Base-by-base conservation (phyloP, 2,113 vertebrate genomes). In the Pipra filicauda region DNA sequence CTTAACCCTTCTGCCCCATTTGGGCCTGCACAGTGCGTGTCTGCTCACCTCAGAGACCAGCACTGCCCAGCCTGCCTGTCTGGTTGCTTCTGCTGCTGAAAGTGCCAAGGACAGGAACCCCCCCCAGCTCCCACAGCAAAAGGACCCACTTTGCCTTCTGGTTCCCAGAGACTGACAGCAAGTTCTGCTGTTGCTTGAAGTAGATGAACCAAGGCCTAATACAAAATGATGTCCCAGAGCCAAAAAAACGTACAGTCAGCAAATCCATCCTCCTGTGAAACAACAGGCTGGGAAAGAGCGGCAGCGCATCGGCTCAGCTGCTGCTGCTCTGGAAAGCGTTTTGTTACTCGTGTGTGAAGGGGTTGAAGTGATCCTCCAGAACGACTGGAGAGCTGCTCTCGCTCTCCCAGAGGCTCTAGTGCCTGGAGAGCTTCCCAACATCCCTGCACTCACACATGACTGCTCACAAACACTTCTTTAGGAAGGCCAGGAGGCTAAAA, bases 401-500 rank as follows among this genome's bases (percentile, higher is more conserved):
- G 30, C n/a, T 41, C 84, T 78, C 79, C 46, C 28, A 64, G 59
- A 71, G 46, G 22, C 43, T 8, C 8, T n/a, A 44, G 35, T 6
- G 44, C 51, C 41, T 3, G n/a, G 62, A 94, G 81, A 91, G 70
- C 57, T 88, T 69, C 73, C 76, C 82, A 59, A 22, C 37, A 65
- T 17, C 75, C 94, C 83, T 82, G 70, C 8, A 57, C 41, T 74
- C 88, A 58, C 75, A 52, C 28, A 2, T 1, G 1, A 66, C 89
- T 52, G 87, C 82, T 88, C 75, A 82, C 65, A 79, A 64, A 88
- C 57, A 48, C 92, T 83, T 64, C 84, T 85, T 39, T 5, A 79
- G 81, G 52, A 88, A 91, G 74, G 85, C 67, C 75, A 91, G 87
- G 76, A 85, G 90, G 80, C 81, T 79, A 74, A 84, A 86, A 86